Conservation (phyloP, 2,888 invertebrate species). For the Adineta ricciae region DNA sequence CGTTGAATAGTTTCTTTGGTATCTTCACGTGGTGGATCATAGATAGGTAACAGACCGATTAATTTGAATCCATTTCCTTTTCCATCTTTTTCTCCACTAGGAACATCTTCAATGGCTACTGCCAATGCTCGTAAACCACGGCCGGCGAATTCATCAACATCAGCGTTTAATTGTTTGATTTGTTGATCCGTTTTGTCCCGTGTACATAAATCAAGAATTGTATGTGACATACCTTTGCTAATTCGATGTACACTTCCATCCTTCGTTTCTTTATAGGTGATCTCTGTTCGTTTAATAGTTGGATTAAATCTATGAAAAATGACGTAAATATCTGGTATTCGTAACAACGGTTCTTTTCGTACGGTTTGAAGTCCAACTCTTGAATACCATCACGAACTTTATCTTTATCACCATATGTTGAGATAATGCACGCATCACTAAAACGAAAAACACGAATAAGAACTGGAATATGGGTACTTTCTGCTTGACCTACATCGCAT, state of each 20-base stretch:
- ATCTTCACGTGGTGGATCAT: neutral
- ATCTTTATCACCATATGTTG: neutral
- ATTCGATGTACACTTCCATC: constrained; percentile 3
- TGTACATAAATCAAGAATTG: neutral
- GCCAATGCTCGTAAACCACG: neutral
- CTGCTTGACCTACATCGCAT: neutral
- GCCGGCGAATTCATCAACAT: neutral
- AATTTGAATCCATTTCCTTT: neutral
- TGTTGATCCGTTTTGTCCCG: neutral
- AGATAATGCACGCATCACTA: neutral
- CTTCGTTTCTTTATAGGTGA: neutral
- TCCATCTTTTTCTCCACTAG: neutral
- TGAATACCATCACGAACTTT: neutral
- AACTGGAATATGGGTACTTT: too few species aligned
- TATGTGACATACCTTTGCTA: neutral
- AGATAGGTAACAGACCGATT: neutral
- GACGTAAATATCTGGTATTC: too few species aligned
- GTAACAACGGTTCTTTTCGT: neutral
- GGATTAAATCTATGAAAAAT: neutral
- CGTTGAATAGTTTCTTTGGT: neutral
- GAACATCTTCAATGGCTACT: neutral
- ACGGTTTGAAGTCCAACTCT: neutral
- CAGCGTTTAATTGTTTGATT: neutral
- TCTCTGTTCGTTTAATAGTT: neutral
- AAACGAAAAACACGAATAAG: neutral